Conservation (phyloP, 1,140 invertebrate species). For the Harlomillsia oculata region DNA sequence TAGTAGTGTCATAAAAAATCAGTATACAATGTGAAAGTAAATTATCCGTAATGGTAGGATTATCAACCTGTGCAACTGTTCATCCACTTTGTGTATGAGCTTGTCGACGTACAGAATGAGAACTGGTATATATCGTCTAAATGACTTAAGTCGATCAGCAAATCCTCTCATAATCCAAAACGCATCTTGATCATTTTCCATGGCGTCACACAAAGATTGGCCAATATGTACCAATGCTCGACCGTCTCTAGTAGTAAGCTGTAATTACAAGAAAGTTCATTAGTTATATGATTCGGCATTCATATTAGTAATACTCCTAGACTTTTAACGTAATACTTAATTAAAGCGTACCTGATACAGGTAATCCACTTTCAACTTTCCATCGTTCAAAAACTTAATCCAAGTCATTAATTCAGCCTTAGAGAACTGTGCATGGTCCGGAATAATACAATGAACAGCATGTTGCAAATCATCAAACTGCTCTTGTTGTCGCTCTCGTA, state of each 20-base stretch:
- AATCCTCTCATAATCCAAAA: constrained; percentile 69
- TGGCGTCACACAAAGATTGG: constrained; percentile 46
- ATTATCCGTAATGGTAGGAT: too few relatives aligned
- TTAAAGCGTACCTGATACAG: constrained; percentile 43
- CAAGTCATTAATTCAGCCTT: constrained; percentile 55
- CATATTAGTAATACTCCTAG: neutral
- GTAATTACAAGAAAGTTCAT: neutral
- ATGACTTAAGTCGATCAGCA: constrained; percentile 53
- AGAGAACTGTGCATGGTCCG: constrained; percentile 47
- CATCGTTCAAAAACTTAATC: constrained; percentile 65
- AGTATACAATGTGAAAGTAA: too few relatives aligned
- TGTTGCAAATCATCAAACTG: constrained; percentile 65
- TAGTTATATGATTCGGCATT: too few relatives aligned
- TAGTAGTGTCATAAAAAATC: too few relatives aligned
- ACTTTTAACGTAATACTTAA: neutral
- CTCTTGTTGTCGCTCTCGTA: constrained; percentile 56
- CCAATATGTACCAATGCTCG: constrained; percentile 19
- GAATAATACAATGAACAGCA: constrained; percentile 56
- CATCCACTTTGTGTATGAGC: constrained; percentile 62
- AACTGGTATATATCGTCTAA: constrained; percentile 53
- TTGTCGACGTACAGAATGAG: constrained; percentile 54
- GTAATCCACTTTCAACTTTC: constrained; percentile 53
- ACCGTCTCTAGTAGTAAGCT: constrained; percentile 13
- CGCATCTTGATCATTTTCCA: constrained; percentile 59
- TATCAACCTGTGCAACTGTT: constrained; percentile 47